Percentiles rank a stretch among this genome's conserved stretches.
Conservation (phyloP, 2,888 invertebrate species). For the Hyalella azteca region DNA sequence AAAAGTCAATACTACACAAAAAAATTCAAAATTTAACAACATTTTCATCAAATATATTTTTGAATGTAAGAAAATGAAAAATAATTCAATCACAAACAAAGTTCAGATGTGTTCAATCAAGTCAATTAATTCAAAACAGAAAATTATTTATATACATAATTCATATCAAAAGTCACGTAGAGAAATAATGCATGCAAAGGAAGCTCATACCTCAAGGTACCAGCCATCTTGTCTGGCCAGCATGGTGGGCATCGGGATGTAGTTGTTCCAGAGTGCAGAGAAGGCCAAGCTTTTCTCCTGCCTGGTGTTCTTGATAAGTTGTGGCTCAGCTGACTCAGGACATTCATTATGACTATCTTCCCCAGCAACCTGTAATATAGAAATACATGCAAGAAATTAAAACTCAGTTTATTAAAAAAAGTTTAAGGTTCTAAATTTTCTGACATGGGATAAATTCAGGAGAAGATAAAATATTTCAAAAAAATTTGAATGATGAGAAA, state of each 20-base stretch:
- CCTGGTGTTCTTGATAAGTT: neutral
- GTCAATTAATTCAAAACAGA: too few relatives aligned
- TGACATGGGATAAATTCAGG: neutral
- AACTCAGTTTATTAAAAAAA: neutral
- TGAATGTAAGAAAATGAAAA: neutral
- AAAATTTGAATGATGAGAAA: neutral
- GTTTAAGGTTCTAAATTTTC: neutral
- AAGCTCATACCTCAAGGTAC: neutral
- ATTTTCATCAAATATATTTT: neutral
- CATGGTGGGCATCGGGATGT: conserved; percentile 4
- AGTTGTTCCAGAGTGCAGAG: neutral
- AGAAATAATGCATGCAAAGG: neutral
- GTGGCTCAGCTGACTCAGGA: neutral
- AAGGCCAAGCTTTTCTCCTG: neutral
- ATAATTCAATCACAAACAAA: neutral
- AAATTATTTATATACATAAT: neutral
- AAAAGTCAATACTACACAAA: neutral
- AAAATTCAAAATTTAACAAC: neutral
- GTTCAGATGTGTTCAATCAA: neutral
- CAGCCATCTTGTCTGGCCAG: neutral
- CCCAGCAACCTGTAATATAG: neutral
- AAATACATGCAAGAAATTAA: neutral
- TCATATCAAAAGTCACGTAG: neutral
- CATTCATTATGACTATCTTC: neutral
- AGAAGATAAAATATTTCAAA: neutral